Evolutionary conservation across 2,113 vertebrate species (phyloP).

Genomic region (Antennarius striatus): DNA sequence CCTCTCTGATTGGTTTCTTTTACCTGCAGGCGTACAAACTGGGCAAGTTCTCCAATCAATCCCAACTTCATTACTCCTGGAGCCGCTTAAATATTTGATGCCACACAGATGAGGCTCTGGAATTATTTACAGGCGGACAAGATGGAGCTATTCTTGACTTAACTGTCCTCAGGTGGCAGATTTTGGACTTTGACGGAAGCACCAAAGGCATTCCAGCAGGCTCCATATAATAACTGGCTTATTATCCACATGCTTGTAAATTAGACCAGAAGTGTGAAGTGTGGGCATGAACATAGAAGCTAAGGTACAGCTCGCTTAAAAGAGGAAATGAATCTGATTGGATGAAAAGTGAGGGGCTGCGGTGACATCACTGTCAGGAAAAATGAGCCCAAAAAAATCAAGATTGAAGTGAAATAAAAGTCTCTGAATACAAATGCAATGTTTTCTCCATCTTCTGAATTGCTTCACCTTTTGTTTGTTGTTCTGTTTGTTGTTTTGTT

Average conservation of each 20-base stretch:
- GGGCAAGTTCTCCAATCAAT: conserved; percentile 63
- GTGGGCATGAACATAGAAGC: background rate
- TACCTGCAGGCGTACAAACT: conserved; percentile 43
- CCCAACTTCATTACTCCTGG: conserved; percentile 64
- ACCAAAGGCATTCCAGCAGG: no score
- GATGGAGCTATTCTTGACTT: background rate
- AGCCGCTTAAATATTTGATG: conserved; percentile 69
- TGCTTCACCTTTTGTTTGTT: no score
- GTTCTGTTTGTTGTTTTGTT: no score
- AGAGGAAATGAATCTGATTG: background rate
- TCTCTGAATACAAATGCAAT: no score
- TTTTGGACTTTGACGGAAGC: no score
- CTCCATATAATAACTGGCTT: background rate
- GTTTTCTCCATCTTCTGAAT: no score
- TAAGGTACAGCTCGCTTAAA: background rate
- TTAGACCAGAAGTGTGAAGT: background rate
- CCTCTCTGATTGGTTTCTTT: conserved; percentile 61
- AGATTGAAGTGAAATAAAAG: no score
- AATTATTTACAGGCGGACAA: conserved; percentile 58
- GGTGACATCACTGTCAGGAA: background rate
- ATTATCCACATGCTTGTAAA: no score
- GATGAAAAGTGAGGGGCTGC: background rate
- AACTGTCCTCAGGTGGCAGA: conserved; percentile 9
- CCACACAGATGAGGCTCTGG: conserved; percentile 42
- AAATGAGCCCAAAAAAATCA: no score